Percentiles rank a stretch among this genome's conserved stretches.
phyloP scores from a whole-genome alignment of 2,888 invertebrate species.

The Plebejus anna region DNA sequence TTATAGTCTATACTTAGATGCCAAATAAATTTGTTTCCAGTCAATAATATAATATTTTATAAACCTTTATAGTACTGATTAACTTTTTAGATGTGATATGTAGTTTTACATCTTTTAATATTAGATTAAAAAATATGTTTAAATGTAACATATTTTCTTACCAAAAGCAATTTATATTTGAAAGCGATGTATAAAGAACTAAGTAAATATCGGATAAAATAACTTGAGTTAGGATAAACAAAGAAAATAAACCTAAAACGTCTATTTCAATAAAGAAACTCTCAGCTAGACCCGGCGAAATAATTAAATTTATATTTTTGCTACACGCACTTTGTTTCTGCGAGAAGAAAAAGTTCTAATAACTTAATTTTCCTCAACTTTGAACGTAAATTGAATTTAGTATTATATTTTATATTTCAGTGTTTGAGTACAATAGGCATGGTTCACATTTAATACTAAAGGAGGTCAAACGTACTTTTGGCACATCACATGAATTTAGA shows the following conservation, averaged over 20 bases:
- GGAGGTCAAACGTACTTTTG: neutral
- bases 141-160: neutral
- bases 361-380: slow-evolving; percentile 24
- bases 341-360: slow-evolving; percentile 24
- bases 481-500: slow-evolving; percentile 10
- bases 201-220: neutral
- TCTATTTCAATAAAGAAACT: slow-evolving; percentile 14
- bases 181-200: neutral
- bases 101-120: neutral
- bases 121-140: too few relatives aligned
- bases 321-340: slow-evolving; percentile 22
- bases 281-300: slow-evolving; percentile 14
- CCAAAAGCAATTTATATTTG: neutral
- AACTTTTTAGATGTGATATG: neutral
- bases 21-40: too few relatives aligned
- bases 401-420: slow-evolving; percentile 6
- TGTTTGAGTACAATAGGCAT: slow-evolving; percentile 7
- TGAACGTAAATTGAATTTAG: slow-evolving; percentile 17
- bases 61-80: too few relatives aligned
- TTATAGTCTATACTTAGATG: too few relatives aligned
- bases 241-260: slow-evolving; percentile 11
- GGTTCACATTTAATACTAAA: neutral
- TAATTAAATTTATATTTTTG: slow-evolving; percentile 27
- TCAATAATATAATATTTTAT: too few relatives aligned
- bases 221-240: neutral